Percentiles rank a stretch among this genome's conserved stretches.
phyloP scores from a whole-genome alignment of 2,888 invertebrate genomes.

The Gortyna flavago region DNA sequence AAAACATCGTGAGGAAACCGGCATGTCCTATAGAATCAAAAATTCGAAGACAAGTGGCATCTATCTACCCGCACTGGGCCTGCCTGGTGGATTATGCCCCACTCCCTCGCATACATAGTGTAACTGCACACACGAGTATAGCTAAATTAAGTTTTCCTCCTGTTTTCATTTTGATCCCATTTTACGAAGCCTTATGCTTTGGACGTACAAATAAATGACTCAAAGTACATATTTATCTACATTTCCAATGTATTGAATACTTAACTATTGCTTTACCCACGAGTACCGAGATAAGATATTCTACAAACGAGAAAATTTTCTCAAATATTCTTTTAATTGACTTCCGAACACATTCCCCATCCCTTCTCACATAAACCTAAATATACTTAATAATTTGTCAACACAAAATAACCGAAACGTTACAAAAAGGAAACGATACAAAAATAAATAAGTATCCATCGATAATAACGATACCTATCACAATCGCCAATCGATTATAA shows the following conservation, averaged over 20 bases:
- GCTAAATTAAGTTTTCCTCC: background rate
- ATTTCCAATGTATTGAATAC: background rate
- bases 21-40: too few relatives aligned
- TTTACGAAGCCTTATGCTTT: too few relatives aligned
- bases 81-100: too few relatives aligned
- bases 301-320: background rate
- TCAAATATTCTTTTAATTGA: slow-evolving; percentile 13
- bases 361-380: slow-evolving; percentile 24
- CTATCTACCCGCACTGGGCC: too few relatives aligned
- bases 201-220: background rate
- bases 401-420: slow-evolving; percentile 57
- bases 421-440: slow-evolving; percentile 57
- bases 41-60: too few relatives aligned
- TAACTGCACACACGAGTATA: background rate
- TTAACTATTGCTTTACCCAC: background rate
- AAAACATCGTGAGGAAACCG: too few relatives aligned
- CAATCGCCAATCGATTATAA: slow-evolving; percentile 87
- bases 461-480: slow-evolving; percentile 75
- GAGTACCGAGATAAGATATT: background rate
- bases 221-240: background rate
- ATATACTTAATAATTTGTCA: slow-evolving; percentile 63
- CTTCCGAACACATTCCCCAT: slow-evolving; percentile 11
- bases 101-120: background rate
- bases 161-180: background rate
- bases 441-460: slow-evolving; percentile 67